phyloP scores from a whole-genome alignment of 2,113 vertebrate genomes.

The Aspiorhynchus laticeps region DNA sequence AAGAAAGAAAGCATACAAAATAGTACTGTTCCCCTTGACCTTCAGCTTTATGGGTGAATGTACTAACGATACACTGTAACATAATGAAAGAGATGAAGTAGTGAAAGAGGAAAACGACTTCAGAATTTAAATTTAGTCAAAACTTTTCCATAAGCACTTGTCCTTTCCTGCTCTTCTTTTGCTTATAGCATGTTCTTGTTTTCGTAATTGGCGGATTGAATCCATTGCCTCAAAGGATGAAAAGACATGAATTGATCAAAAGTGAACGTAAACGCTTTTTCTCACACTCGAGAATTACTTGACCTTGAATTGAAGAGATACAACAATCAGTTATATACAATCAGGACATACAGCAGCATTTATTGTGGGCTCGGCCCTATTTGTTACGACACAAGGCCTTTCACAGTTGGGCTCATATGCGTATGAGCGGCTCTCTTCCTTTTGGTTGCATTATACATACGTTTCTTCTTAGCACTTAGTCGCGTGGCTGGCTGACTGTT shows the following conservation, averaged over 20 bases:
- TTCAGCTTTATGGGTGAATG: slow-evolving; percentile 7
- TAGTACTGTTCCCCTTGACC: not conserved
- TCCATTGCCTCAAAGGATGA: slow-evolving; percentile 23
- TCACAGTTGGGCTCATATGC: slow-evolving; percentile 34
- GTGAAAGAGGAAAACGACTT: not conserved
- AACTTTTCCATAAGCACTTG: slow-evolving; percentile 14
- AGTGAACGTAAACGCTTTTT: no score
- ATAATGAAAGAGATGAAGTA: not conserved
- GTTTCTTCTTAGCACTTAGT: not conserved
- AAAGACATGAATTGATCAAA: slow-evolving; percentile 51
- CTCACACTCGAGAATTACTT: slow-evolving; percentile 62
- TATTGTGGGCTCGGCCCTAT: slow-evolving; percentile 57
- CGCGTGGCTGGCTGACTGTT: not conserved
- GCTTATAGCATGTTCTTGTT: slow-evolving; percentile 22
- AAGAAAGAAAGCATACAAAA: not conserved
- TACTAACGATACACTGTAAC: not conserved
- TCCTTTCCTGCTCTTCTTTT: slow-evolving; percentile 25
- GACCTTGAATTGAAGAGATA: slow-evolving; percentile 64
- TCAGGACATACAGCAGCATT: slow-evolving; percentile 57
- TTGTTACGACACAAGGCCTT: slow-evolving; percentile 50
- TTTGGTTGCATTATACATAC: not conserved
- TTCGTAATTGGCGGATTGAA: slow-evolving; percentile 29
- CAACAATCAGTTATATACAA: slow-evolving; percentile 48
- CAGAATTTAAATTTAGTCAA: no score
- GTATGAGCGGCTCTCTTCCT: slow-evolving; percentile 33